These are phyloP conservation scores for Xanthorhoe designata DNA, from an alignment of 2,888 invertebrate species.

Conservation along the genomic window DNA sequence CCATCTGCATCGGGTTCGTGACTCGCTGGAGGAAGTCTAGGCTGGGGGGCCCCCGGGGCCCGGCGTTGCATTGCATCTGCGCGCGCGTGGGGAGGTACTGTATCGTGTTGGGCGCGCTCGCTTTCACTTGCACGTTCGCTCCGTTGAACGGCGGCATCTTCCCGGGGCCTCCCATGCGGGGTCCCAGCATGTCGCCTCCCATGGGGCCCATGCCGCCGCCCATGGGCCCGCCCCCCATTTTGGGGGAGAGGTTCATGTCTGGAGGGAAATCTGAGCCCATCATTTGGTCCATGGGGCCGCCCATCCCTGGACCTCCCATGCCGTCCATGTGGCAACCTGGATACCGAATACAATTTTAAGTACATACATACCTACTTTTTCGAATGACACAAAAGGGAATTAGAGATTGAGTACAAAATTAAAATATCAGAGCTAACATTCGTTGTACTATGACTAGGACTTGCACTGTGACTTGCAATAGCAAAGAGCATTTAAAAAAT, in stretches of 20 bases:
- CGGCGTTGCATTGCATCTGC: constrained; percentile 90
- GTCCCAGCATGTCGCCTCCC: constrained; percentile 88
- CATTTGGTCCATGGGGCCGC: constrained; percentile 82
- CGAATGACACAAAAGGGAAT: too few relatives aligned
- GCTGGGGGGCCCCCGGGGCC: constrained; percentile 93
- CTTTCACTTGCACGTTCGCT: constrained; percentile 95
- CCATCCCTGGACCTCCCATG: constrained; percentile 82
- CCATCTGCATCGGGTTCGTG: constrained; percentile 93
- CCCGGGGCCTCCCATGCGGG: constrained; percentile 85
- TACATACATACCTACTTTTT: not conserved
- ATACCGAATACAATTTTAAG: not conserved
- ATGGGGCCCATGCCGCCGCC: constrained; percentile 82
- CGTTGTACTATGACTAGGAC: too few relatives aligned
- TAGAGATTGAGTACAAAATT: too few relatives aligned
- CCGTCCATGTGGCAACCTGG: constrained; percentile 83
- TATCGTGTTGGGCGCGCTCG: constrained; percentile 98
- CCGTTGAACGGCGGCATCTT: constrained; percentile 86
- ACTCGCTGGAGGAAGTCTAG: constrained; percentile 95
- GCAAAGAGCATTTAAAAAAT: too few relatives aligned
- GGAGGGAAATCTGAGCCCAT: constrained; percentile 83
- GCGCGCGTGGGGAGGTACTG: constrained; percentile 98
- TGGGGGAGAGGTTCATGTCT: constrained; percentile 87
- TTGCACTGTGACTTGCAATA: not conserved
- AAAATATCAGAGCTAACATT: too few relatives aligned
- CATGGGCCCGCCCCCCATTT: constrained; percentile 86